Conservation (phyloP, 1,140 invertebrate species). For the Schlechtendalia chinensis region DNA sequence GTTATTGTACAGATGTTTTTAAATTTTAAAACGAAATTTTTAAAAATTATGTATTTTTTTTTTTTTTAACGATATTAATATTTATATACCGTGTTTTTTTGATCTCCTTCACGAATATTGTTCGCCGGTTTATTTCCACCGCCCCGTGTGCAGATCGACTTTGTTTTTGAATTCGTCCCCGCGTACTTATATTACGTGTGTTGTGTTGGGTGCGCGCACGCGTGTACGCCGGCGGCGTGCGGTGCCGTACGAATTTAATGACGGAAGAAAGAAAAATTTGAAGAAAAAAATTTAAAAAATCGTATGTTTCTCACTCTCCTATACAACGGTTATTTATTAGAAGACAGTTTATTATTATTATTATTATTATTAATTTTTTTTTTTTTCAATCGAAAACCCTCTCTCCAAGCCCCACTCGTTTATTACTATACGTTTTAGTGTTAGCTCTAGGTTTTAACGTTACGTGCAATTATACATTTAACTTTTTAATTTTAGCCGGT, state of each 20-base stretch:
- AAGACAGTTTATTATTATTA: too few species aligned
- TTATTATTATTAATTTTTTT: too few species aligned
- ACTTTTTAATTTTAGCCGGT: slow-evolving; percentile 37
- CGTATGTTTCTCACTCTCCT: too few species aligned
- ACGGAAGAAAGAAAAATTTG: too few species aligned
- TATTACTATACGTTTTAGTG: neutral
- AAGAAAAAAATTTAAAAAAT: too few species aligned
- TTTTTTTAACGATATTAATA: slow-evolving; percentile 48
- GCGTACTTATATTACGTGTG: neutral
- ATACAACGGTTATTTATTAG: too few species aligned
- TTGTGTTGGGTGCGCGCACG: too few species aligned
- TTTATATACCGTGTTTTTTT: slow-evolving; percentile 50
- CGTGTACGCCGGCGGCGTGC: too few species aligned
- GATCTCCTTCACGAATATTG: slow-evolving; percentile 48
- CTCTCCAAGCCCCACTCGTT: too few species aligned
- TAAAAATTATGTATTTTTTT: slow-evolving; percentile 48
- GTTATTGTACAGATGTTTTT: slow-evolving; percentile 49
- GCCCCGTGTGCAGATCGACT: neutral
- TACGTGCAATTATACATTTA: slow-evolving; percentile 43
- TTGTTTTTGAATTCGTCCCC: slow-evolving; percentile 31
- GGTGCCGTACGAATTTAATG: too few species aligned
- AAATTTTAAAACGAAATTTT: slow-evolving; percentile 45
- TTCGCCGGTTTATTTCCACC: slow-evolving; percentile 35
- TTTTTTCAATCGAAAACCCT: too few species aligned
- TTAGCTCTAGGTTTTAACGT: neutral